A percentile compares a stretch with the other conserved stretches of the same genome.
Conservation (phyloP, 2,113 vertebrate species). For the Galeopterus variegatus region DNA sequence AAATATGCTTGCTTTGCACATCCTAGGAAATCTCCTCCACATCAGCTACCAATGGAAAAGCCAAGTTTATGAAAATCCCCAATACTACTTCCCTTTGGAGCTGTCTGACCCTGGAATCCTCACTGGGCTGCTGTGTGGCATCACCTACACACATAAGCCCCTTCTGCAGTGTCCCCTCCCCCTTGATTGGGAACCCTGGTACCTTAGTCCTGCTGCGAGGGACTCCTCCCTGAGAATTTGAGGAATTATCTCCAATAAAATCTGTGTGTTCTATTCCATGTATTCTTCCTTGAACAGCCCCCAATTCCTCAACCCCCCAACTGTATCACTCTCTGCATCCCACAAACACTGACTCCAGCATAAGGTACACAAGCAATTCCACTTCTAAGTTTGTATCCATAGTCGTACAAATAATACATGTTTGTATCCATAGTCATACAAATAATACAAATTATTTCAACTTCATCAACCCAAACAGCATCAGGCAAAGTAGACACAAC, state of each 20-base stretch:
- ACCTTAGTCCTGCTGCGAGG: background rate
- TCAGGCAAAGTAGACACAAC: background rate
- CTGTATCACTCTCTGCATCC: background rate
- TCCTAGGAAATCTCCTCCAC: background rate
- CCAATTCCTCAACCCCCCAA: background rate
- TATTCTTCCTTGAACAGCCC: background rate
- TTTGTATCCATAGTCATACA: background rate
- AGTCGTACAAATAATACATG: background rate
- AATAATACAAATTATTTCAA: background rate
- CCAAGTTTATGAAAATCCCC: background rate
- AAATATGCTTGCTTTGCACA: background rate
- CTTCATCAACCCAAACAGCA: background rate
- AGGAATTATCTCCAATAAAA: no score
- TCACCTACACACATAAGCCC: background rate
- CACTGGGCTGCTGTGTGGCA: background rate
- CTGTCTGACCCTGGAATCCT: accelerated
- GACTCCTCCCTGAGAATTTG: background rate
- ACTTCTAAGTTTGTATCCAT: background rate
- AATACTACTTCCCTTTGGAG: accelerated
- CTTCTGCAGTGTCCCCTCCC: background rate
- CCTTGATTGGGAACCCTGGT: background rate
- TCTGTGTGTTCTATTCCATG: background rate
- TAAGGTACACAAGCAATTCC: background rate
- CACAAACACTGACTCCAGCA: accelerated
- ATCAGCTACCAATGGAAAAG: background rate